Conservation (phyloP, 1,140 invertebrate genomes). For the Gryllus bimaculatus region DNA sequence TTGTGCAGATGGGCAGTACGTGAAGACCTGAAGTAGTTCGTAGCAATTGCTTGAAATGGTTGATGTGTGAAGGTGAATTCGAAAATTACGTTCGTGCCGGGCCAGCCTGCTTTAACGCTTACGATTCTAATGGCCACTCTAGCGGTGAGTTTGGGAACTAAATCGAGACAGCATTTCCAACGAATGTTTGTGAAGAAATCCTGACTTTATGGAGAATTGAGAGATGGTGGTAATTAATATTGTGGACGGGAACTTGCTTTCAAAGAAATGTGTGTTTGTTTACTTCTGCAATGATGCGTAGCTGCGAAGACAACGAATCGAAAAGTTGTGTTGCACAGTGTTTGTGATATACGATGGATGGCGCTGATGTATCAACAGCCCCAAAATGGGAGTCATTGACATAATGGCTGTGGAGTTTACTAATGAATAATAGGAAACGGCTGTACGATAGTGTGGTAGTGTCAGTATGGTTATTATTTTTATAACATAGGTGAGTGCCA, state of each 20-base stretch:
- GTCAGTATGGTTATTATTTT: conserved; percentile 9
- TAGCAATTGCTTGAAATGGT: too few relatives aligned
- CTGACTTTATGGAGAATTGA: background rate
- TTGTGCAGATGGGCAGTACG: too few relatives aligned
- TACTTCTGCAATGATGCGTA: background rate
- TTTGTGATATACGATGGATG: conserved; percentile 15
- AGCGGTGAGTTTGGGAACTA: conserved; percentile 18
- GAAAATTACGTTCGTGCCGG: conserved; percentile 17
- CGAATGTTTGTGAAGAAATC: conserved; percentile 1
- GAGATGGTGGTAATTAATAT: background rate
- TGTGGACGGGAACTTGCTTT: too few relatives aligned
- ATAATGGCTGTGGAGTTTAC: conserved; percentile 24
- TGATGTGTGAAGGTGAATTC: background rate
- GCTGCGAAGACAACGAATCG: conserved; percentile 1
- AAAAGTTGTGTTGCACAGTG: conserved; percentile 13
- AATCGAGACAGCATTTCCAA: conserved; percentile 2
- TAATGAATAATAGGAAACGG: conserved; percentile 17
- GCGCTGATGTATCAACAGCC: conserved; percentile 16
- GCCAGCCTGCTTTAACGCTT: background rate
- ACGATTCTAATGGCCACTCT: conserved; percentile 17
- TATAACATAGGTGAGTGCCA: background rate
- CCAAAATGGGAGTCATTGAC: conserved; percentile 25
- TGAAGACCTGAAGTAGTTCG: too few relatives aligned
- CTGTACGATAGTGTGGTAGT: conserved; percentile 3
- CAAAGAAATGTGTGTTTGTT: too few relatives aligned